These are phyloP conservation scores for Botia almorhae DNA, from an alignment of 2,797 vertebrate species.

Conservation along the genomic window DNA sequence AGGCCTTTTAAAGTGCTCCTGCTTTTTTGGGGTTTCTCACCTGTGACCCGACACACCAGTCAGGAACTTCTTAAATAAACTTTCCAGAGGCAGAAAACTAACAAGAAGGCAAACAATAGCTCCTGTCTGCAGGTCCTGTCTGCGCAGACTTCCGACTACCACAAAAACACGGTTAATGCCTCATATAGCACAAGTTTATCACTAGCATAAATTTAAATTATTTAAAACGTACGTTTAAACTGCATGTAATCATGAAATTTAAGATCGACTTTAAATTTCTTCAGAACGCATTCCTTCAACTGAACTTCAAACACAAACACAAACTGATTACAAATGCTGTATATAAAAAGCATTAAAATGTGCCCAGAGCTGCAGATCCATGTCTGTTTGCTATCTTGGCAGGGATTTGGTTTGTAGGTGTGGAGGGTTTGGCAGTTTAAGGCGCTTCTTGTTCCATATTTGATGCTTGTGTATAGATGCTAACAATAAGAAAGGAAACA, in stretches of 20 bases:
- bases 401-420: not conserved
- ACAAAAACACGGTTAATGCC: not conserved
- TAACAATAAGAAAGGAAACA: constrained; percentile 81
- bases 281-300: not conserved
- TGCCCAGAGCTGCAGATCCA: not conserved
- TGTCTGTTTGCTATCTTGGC: not conserved
- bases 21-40: constrained; percentile 56
- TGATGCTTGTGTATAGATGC: constrained; percentile 68
- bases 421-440: constrained; percentile 19
- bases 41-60: constrained; percentile 14
- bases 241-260: not conserved
- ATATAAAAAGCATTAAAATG: not conserved
- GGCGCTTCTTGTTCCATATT: constrained; percentile 64
- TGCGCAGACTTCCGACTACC: not conserved
- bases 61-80: constrained; percentile 26
- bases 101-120: not conserved
- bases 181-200: not conserved
- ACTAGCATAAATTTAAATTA: not conserved
- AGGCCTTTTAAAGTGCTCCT: constrained; percentile 47
- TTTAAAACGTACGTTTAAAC: not conserved
- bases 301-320: not conserved
- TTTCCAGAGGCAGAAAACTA: not conserved
- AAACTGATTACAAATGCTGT: constrained; percentile 20
- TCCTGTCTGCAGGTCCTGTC: not conserved
- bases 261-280: not conserved